Base-by-base conservation (phyloP, 2,888 invertebrate genomes). In the Drosophila borborema region DNA sequence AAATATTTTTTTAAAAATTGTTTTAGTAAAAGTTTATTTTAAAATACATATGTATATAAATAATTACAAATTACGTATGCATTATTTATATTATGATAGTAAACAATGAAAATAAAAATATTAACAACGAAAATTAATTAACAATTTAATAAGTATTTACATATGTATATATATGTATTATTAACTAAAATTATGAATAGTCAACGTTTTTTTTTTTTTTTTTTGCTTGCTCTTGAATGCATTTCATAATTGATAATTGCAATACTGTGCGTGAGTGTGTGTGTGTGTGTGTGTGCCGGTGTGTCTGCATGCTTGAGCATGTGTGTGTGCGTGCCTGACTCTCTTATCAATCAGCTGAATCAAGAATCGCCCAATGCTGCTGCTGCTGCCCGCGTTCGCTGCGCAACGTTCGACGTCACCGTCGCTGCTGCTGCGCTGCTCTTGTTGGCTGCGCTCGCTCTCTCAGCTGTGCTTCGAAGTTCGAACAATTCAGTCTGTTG, bases 401-500 rank as follows among this genome's bases (percentile, higher is more conserved):
- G 60, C 36, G 49, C 6, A 46, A 64, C 45, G 46, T 64, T 9
- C 43, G 49, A 8, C 23, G 40, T 14, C 40, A 31, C 0, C 20
- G 65, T 34, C 46, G 40, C 16, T 40, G 48, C 51, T 60, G 61
- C 36, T 72, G 60, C 59, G 49, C 51, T 59, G 63, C 31, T 53
- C 45, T 7, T 67, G 74, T 64, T 65, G 78, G 53, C 60, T 60
- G 72, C 71, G 71, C 66, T 58, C 61, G 43, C 62, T 62, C 74
- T 68, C 79, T 74, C 71, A 59, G 61, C 64, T 31, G 54, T 41
- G 28, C 18, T 41, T 40, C 60, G 48, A n/a, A 77, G 48, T 10
- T 34, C 34, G 41, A 18, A 77, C 31, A 68, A 41, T 66, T 66
- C 81, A 91, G 91, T 91, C 81, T 81, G 90, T 82, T 86, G 83